Conservation (phyloP, 2,888 invertebrate genomes). For the Unio delphinus region DNA sequence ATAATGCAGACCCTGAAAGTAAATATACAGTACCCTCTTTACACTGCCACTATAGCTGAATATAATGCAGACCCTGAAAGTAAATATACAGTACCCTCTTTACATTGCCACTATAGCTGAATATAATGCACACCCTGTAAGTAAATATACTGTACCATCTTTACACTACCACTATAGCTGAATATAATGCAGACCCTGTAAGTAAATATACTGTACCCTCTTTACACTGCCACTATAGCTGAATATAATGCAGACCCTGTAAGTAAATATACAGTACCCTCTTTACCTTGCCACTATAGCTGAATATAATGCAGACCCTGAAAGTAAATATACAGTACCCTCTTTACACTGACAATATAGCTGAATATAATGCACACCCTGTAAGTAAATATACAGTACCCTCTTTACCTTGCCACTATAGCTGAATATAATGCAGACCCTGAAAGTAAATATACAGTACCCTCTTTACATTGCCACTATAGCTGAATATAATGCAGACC, state of each 20-base stretch:
- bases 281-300: slow-evolving; percentile 95
- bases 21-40: background rate
- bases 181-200: too few species aligned
- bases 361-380: slow-evolving; percentile 86
- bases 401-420: slow-evolving; percentile 83
- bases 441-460: slow-evolving; percentile 79
- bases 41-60: slow-evolving; percentile 92
- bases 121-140: too few species aligned
- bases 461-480: slow-evolving; percentile 96
- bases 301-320: slow-evolving; percentile 86
- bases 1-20: too few species aligned
- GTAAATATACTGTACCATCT: too few species aligned
- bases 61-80: slow-evolving; percentile 78
- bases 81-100: slow-evolving; percentile 78
- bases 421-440: slow-evolving; percentile 87
- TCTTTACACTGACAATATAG: slow-evolving; percentile 93
- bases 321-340: slow-evolving; percentile 85
- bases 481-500: slow-evolving; percentile 89
- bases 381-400: slow-evolving; percentile 54
- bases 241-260: slow-evolving; percentile 83
- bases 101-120: too few species aligned
- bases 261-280: slow-evolving; percentile 83
- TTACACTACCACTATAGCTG: too few species aligned
- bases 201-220: background rate
- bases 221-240: slow-evolving; percentile 86